Evolutionary conservation across 2,797 vertebrate genomes (phyloP), one percentile per base, ranked within the genome.

Genomic region (Vespertilio murinus): DNA sequence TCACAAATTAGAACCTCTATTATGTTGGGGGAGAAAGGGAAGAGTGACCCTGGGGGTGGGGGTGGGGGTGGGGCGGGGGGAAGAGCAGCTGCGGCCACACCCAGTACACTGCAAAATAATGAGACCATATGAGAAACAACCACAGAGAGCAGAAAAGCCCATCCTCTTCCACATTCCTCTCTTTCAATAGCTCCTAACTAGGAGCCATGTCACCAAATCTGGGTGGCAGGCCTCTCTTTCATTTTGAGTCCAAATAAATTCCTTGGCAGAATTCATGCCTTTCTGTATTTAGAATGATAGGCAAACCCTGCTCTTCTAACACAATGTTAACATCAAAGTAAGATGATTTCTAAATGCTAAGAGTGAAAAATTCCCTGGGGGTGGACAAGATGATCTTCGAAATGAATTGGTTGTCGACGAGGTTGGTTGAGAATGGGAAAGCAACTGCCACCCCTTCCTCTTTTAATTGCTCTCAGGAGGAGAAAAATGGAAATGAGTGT

Each of bases 311-410:
- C 18, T 64, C 40, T 83, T 74, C 13, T 65, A 94, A 45, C 42
- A 71, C 14, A 33, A 45, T 6, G 6, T 67, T 69, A 81, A 91
- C 18, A 93, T 87, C 82, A 70, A 79, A 94, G 75, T 80, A 65
- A 91, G 77, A 91, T 67, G 42, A 80, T 88, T 82, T 96, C 70
- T 95, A 84, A 84, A 69, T 7, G 18, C 6, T 42, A 75, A 65
- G 9, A 93, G 59, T 18, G 17, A 86, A 80, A 88, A 71, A n/a
- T 61, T 7, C 40, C 73, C 12, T 14, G 30, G 35, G 25, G 25
- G 65, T 69, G 47, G 91, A 71, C 23, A 93, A 86, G 81, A 71
- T 74, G 49, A 40, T 91, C 42, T 71, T 65, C 8, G 30, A 83
- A 88, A 25, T 47, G 22, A 95, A 45, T 1, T 80, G 47, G 20